phyloP scores from a whole-genome alignment of 53 echinoderm and acorn worm species.

The Paracentrotus lividus region DNA sequence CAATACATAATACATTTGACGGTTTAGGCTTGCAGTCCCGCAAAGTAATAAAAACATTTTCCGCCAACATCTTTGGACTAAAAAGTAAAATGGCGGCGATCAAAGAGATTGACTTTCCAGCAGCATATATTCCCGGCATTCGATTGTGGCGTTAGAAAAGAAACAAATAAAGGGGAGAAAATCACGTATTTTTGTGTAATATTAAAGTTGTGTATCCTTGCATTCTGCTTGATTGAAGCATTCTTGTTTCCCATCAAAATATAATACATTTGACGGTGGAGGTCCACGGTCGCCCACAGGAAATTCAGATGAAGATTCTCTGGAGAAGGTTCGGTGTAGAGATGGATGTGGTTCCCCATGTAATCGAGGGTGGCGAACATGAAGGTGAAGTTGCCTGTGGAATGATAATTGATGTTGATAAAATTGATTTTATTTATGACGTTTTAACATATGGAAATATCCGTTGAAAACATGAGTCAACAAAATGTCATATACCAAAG shows the following conservation, averaged over 20 bases:
- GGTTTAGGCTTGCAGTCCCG: slow-evolving; percentile 78
- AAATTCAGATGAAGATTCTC: slow-evolving; percentile 79
- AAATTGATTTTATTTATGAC: too few relatives aligned
- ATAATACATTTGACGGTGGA: slow-evolving; percentile 83
- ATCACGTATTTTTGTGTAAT: slow-evolving; percentile 75
- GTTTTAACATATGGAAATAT: too few relatives aligned
- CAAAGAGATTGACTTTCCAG: too few relatives aligned
- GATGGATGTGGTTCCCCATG: slow-evolving; percentile 73
- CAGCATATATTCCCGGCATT: too few relatives aligned
- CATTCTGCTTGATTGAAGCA: slow-evolving; percentile 51
- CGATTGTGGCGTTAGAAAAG: too few relatives aligned
- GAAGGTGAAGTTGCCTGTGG: slow-evolving; percentile 82
- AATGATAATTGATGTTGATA: too few relatives aligned
- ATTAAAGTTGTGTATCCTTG: slow-evolving; percentile 77
- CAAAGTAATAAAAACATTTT: too few relatives aligned
- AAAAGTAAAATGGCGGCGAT: too few relatives aligned
- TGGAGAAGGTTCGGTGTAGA: slow-evolving; percentile 51
- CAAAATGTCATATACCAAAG: too few relatives aligned
- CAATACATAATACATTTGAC: slow-evolving; percentile 85
- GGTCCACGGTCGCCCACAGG: slow-evolving; percentile 83
- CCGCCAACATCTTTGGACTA: too few relatives aligned
- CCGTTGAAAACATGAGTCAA: too few relatives aligned
- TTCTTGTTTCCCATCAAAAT: slow-evolving; percentile 83
- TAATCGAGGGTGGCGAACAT: slow-evolving; percentile 82
- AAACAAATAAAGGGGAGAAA: too few relatives aligned